phyloP scores from a whole-genome alignment of 2,888 invertebrate genomes.

The Eristalis arbustorum region DNA sequence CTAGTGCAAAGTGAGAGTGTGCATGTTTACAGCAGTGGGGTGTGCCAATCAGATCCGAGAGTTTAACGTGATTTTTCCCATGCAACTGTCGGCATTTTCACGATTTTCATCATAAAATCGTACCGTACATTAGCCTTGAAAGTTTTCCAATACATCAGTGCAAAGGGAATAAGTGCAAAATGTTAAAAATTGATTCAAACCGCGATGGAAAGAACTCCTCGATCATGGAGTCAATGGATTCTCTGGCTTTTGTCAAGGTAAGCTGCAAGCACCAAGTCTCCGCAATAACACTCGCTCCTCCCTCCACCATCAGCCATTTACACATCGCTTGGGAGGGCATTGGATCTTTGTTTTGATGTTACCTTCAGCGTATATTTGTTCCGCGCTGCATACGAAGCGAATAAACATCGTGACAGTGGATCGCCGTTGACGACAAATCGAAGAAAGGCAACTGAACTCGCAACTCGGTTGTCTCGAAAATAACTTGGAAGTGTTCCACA shows the following conservation, averaged over 20 bases:
- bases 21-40: conserved; percentile 27
- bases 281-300: conserved; percentile 27
- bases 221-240: conserved; percentile 77
- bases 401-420: neutral
- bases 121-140: neutral
- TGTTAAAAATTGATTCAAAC: conserved; percentile 60
- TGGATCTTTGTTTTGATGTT: conserved; percentile 6
- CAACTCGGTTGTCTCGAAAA: conserved; percentile 16
- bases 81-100: conserved; percentile 34
- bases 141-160: neutral
- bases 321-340: neutral
- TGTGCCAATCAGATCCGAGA: conserved; percentile 30
- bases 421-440: neutral
- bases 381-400: neutral
- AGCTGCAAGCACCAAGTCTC: conserved; percentile 50
- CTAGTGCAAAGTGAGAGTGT: neutral
- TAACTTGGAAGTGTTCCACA: conserved; percentile 4
- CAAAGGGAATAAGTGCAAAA: neutral
- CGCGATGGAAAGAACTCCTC: conserved; percentile 70
- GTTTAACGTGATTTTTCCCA: neutral
- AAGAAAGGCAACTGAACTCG: neutral
- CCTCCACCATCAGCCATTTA: neutral
- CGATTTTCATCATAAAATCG: conserved; percentile 9
- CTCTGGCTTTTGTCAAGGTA: conserved; percentile 76
- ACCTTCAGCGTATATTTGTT: conserved; percentile 17